These are phyloP conservation scores for Acanthurus lineatus DNA, from an alignment of 2,797 vertebrate genomes.

Conservation along the genomic window DNA sequence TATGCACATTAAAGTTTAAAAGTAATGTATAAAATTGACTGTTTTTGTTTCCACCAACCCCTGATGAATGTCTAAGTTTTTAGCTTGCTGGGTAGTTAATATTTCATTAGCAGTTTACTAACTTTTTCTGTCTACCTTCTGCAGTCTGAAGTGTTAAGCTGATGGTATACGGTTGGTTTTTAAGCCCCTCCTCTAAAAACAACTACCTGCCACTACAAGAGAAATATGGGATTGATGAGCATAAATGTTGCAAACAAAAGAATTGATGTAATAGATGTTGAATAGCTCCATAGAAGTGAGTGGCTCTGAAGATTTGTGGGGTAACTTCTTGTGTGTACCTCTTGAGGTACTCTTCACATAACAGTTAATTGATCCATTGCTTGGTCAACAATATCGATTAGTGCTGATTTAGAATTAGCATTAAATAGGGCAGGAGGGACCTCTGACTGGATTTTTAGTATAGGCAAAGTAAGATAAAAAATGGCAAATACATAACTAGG, in stretches of 20 bases:
- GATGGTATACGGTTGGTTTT: too few species aligned
- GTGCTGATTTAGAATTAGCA: too few species aligned
- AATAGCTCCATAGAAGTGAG: background rate
- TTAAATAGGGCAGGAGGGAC: too few species aligned
- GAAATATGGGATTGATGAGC: too few species aligned
- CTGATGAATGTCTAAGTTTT: background rate
- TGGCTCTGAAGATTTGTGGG: background rate
- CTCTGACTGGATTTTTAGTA: background rate
- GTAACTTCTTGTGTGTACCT: background rate
- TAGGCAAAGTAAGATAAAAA: background rate
- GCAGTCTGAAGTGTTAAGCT: too few species aligned
- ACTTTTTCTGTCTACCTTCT: too few species aligned
- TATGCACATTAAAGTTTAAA: too few species aligned
- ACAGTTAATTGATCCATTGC: background rate
- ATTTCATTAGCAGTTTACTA: too few species aligned
- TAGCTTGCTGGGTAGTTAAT: background rate
- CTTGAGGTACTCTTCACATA: background rate
- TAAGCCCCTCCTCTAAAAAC: too few species aligned
- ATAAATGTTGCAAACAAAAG: too few species aligned
- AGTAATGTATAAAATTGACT: too few species aligned
- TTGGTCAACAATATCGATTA: background rate
- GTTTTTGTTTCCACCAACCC: background rate
- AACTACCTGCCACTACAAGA: too few species aligned
- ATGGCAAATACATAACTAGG: background rate
- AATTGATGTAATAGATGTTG: background rate